Base-by-base conservation (phyloP, 2,888 invertebrate genomes). In the Aromia moschata region DNA sequence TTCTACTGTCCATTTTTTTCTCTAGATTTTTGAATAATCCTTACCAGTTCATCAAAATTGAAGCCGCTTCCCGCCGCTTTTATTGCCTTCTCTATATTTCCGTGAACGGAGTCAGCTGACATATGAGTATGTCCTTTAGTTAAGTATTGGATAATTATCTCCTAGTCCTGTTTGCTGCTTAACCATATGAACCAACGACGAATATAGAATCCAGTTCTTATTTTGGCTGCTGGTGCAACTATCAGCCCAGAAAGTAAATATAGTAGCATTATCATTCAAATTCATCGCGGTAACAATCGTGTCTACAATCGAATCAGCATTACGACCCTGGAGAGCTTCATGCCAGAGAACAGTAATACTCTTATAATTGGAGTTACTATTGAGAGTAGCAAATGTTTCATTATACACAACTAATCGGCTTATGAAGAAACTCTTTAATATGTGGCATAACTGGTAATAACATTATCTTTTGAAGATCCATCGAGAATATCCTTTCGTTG, bases 41-140 rank as follows among this genome's bases (percentile, higher is more conserved):
- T 40, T 11, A 53, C 43, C 40, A 54, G 18, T 17, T 57, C 31
- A 31, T 57, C 52, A 55, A 57, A 57, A 11, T 53, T 57, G 41
- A 38, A 41, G 10, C 54, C 54, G 20, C 52, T 30, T 53, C 18
- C 52, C 54, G 57, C 57, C 14, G 57, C 51, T 11, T 52, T 10
- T 41, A 51, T 57, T 40, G 52, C 52, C 40, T 41, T 57, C 40
- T 57, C 52, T 11, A 56, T 56, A 41, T 53, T 56, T 38, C 52
- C 56, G 16, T 56, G 25, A 25, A 25, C 25, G 25, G 25, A 25
- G 25, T 25, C 25, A 25, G 25, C 25, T 25, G 25, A 25, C 25
- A 25, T 25, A 25, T 25, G 25, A 25, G 25, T 25, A 25, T 25
- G 25, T 25, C 25, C 25, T 25, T 25, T 25, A 25, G 25, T 25